These are phyloP conservation scores for Brachypodius melanocephalos DNA, from an alignment of 2,113 vertebrate species.

Conservation along the genomic window DNA sequence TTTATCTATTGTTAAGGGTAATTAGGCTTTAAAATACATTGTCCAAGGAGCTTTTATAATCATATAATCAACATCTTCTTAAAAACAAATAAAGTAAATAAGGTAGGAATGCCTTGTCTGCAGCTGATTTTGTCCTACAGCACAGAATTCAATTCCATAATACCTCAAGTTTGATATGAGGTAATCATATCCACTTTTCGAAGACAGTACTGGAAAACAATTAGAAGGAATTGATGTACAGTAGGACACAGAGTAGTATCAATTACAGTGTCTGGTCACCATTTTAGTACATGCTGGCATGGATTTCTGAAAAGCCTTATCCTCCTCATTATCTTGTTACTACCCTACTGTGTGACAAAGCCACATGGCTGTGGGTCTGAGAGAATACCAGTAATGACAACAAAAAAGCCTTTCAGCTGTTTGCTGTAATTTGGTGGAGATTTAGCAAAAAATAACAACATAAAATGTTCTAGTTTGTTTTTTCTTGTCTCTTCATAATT, in stretches of 20 bases:
- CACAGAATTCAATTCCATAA: background rate
- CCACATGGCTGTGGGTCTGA: background rate
- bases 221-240: background rate
- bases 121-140: background rate
- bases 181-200: background rate
- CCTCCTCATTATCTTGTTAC: background rate
- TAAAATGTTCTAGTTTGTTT: background rate
- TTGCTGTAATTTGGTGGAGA: background rate
- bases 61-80: background rate
- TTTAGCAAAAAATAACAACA: background rate
- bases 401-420: background rate
- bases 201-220: background rate
- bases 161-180: background rate
- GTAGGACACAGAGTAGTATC: background rate
- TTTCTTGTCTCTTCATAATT: background rate
- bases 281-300: background rate
- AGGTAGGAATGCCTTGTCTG: background rate
- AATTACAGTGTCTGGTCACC: background rate
- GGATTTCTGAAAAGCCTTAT: background rate
- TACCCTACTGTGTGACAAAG: background rate
- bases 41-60: background rate
- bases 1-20: background rate
- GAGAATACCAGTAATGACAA: background rate
- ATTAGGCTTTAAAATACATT: background rate
- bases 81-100: background rate